Conservation (phyloP, 2,888 invertebrate genomes). For the Pimpla rufipes region DNA sequence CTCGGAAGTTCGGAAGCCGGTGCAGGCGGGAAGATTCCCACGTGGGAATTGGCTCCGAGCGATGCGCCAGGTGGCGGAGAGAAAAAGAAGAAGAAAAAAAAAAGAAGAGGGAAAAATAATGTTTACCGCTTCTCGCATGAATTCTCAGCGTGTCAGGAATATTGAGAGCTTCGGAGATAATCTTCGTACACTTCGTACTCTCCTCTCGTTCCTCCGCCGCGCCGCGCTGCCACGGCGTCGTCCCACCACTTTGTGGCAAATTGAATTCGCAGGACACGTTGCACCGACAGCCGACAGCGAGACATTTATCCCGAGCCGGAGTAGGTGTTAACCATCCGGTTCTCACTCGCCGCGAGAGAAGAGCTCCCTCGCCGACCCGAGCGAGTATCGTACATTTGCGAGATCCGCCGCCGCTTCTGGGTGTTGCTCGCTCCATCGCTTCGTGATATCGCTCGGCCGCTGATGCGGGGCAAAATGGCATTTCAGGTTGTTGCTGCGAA, state of each 20-base stretch:
- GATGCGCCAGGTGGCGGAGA: conserved; percentile 48
- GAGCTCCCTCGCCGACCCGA: conserved; percentile 16
- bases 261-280: conserved; percentile 62
- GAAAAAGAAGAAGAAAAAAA: not conserved
- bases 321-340: conserved; percentile 69
- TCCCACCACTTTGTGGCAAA: conserved; percentile 59
- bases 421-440: conserved; percentile 25
- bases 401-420: conserved; percentile 42
- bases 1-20: conserved; percentile 55
- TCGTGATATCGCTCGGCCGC: conserved; percentile 11
- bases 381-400: conserved; percentile 43
- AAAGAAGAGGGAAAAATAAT: not conserved
- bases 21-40: conserved; percentile 62
- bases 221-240: conserved; percentile 8
- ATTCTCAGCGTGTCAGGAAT: conserved; percentile 9
- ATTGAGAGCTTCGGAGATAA: conserved; percentile 21
- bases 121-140: conserved; percentile 5
- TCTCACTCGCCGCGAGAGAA: conserved; percentile 43
- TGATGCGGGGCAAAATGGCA: conserved; percentile 25
- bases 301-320: conserved; percentile 64
- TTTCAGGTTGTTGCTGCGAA: not conserved
- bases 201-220: conserved; percentile 7
- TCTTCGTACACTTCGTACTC: conserved; percentile 31
- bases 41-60: conserved; percentile 49
- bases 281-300: conserved; percentile 63